A percentile compares a stretch with the other conserved stretches of the same genome.
phyloP scores from a whole-genome alignment of 1,140 invertebrate species.

The Triops cancriformis region DNA sequence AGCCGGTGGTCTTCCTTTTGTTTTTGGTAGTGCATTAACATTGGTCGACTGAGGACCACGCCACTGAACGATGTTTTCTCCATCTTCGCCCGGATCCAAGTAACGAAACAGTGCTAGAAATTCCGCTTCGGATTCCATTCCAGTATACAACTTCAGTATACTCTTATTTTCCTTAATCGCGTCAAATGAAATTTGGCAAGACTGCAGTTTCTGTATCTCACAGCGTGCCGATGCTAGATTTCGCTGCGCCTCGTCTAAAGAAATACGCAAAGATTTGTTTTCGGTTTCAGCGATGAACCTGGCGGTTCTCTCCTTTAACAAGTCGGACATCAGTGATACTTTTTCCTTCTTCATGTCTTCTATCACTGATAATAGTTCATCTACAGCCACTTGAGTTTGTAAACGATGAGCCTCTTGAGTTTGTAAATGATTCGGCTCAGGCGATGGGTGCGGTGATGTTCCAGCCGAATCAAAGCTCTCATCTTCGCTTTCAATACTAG shows the following conservation, averaged over 20 bases:
- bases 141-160: background rate
- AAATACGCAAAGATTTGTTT: background rate
- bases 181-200: no score
- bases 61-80: constrained; percentile 14
- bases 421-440: no score
- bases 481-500: background rate
- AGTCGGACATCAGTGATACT: background rate
- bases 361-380: background rate
- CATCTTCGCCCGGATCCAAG: constrained; percentile 15
- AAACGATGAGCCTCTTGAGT: no score
- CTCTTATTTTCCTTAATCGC: no score
- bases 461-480: background rate
- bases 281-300: background rate
- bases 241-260: background rate
- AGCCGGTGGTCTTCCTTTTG: background rate
- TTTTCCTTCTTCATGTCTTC: background rate
- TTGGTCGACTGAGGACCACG: no score
- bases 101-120: background rate
- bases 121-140: background rate
- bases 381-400: background rate
- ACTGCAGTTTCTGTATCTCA: background rate
- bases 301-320: background rate
- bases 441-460: background rate
- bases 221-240: background rate
- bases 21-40: no score